Evolutionary conservation across 2,113 vertebrate species (phyloP).

Genomic region (Sinocyclocheilus anshuiensis): DNA sequence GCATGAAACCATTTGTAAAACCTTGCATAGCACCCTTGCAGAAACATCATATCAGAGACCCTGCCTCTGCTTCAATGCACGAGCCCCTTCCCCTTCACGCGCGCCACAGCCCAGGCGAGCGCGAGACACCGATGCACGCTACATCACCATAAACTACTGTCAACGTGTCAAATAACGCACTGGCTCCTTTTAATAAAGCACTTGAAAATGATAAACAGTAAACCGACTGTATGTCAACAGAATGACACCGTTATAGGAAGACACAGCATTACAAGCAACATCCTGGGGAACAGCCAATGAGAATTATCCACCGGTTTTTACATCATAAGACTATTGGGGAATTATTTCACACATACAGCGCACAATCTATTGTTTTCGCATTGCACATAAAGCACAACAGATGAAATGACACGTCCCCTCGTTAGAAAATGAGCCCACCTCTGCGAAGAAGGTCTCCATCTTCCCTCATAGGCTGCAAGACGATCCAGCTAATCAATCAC

Average conservation of each 20-base stretch:
- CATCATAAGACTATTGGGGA: background rate
- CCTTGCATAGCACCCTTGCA: background rate
- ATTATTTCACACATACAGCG: background rate
- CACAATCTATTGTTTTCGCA: background rate
- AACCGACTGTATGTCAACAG: background rate
- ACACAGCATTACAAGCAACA: background rate
- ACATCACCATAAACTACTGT: slow-evolving; percentile 14
- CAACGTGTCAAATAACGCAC: background rate
- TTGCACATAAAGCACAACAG: background rate
- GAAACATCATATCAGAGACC: background rate
- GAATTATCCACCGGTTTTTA: slow-evolving; percentile 18
- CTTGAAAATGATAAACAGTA: background rate
- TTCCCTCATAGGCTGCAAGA: slow-evolving; percentile 51
- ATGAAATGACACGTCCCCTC: background rate
- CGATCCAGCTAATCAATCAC: slow-evolving; percentile 50
- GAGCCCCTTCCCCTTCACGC: slow-evolving; percentile 33
- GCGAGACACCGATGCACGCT: slow-evolving; percentile 30
- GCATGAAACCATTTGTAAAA: slow-evolving; percentile 1
- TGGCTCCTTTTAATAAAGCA: background rate
- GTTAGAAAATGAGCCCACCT: slow-evolving; percentile 67
- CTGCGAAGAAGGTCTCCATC: slow-evolving; percentile 78
- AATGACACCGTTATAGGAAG: background rate
- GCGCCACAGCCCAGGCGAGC: slow-evolving; percentile 34
- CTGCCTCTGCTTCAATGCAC: slow-evolving; percentile 14
- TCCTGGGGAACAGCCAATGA: slow-evolving; percentile 6